Percentiles rank a stretch among this genome's conserved stretches.
Conservation (phyloP, 2,113 vertebrate species). For the Anarhynchus alexandrinus region DNA sequence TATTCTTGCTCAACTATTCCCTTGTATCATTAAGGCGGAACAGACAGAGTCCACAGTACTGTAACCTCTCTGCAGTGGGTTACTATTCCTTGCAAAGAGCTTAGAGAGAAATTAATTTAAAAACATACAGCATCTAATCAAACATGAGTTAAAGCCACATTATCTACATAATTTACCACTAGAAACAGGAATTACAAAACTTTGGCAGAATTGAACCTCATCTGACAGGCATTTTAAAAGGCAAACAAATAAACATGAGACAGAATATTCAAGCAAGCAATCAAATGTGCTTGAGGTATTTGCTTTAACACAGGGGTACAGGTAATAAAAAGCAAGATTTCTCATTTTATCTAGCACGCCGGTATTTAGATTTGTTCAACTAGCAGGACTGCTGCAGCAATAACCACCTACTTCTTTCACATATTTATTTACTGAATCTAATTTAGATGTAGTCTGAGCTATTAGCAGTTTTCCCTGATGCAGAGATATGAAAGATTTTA, state of each 20-base stretch:
- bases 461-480: neutral
- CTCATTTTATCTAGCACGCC: neutral
- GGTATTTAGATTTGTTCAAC: neutral
- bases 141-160: conserved; percentile 56
- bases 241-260: neutral
- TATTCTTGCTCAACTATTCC: conserved; percentile 79
- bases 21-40: conserved; percentile 80
- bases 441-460: neutral
- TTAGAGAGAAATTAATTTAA: conserved; percentile 71
- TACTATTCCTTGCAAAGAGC: conserved; percentile 69
- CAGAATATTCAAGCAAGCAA: neutral
- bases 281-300: neutral
- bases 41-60: conserved; percentile 71
- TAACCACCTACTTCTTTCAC: neutral
- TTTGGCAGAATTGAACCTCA: neutral
- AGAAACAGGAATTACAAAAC: conserved; percentile 45
- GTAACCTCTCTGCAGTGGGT: conserved; percentile 78
- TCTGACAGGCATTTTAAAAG: neutral
- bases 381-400: neutral
- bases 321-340: neutral
- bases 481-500: neutral
- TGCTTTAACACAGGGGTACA: neutral
- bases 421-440: neutral
- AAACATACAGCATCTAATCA: conserved; percentile 67
- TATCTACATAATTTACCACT: conserved; percentile 32